A percentile compares a stretch with the other conserved stretches of the same genome.
phyloP scores from a whole-genome alignment of 1,140 invertebrate species.

The Orius insidiosus region DNA sequence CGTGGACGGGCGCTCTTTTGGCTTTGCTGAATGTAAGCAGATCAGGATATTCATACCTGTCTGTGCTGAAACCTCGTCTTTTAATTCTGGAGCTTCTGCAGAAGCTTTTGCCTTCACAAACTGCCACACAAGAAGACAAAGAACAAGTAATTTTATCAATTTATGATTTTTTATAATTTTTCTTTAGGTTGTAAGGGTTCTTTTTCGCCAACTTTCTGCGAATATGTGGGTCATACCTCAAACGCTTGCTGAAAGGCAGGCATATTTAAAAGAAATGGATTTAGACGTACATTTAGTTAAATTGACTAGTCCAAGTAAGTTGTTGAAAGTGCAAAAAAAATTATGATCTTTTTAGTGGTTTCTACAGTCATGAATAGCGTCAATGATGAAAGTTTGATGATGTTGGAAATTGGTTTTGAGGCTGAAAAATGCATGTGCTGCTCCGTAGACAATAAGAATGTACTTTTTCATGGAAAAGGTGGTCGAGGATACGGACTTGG shows the following conservation, averaged over 20 bases:
- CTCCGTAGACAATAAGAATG: slow-evolving; percentile 35
- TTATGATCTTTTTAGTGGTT: slow-evolving; percentile 11
- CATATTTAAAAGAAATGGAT: slow-evolving; percentile 25
- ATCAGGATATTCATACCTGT: slow-evolving; percentile 2
- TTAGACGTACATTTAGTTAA: slow-evolving; percentile 25
- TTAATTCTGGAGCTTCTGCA: slow-evolving; percentile 9
- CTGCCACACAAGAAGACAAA: slow-evolving; percentile 6
- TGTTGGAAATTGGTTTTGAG: slow-evolving; percentile 40
- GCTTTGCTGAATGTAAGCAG: slow-evolving; percentile 5
- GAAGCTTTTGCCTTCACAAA: slow-evolving; percentile 11
- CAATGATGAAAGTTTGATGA: slow-evolving; percentile 26
- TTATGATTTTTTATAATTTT: neutral
- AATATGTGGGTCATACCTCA: slow-evolving; percentile 38
- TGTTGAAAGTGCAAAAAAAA: neutral
- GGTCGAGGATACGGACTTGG: slow-evolving; percentile 43
- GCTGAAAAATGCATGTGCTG: slow-evolving; percentile 39
- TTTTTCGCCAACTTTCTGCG: slow-evolving; percentile 34
- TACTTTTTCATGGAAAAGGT: slow-evolving; percentile 37
- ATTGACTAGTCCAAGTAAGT: slow-evolving; percentile 8
- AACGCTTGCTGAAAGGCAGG: slow-evolving; percentile 26
- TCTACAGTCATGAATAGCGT: slow-evolving; percentile 2
- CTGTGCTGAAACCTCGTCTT: slow-evolving; percentile 12
- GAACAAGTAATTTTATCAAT: slow-evolving; percentile 10
- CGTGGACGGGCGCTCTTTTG: slow-evolving; percentile 11
- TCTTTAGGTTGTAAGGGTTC: slow-evolving; percentile 31